phyloP scores from a whole-genome alignment of 2,797 vertebrate genomes.

The Numenius phaeopus region DNA sequence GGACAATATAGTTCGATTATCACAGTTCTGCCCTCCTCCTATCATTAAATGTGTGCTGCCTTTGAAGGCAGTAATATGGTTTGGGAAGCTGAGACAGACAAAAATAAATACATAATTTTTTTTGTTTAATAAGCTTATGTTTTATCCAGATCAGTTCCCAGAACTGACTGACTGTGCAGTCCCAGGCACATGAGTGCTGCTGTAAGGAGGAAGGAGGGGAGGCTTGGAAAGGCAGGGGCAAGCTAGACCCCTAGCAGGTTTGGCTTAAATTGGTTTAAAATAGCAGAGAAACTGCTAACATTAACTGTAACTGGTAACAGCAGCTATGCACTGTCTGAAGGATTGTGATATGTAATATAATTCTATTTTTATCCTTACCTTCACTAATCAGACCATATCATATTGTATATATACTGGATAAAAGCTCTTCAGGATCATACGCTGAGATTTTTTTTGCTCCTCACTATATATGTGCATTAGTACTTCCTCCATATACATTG shows the following conservation, averaged over 20 bases:
- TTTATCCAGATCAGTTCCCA: not conserved
- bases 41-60: not conserved
- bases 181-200: not conserved
- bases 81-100: not conserved
- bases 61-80: not conserved
- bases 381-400: not conserved
- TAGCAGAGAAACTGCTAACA: not conserved
- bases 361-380: not conserved
- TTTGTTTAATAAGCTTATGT: not conserved
- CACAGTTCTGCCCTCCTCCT: not conserved
- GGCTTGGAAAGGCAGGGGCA: not conserved
- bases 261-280: not conserved
- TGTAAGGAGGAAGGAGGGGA: not conserved
- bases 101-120: not conserved
- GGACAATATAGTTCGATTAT: not conserved
- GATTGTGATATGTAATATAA: not conserved
- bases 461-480: not conserved
- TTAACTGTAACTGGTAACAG: not conserved
- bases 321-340: not conserved
- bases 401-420: not conserved
- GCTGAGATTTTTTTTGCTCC: not conserved
- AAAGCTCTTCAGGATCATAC: not conserved
- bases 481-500: not conserved
- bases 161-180: not conserved
- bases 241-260: not conserved